phyloP scores from a whole-genome alignment of 2,113 vertebrate genomes.

The Heloderma charlesbogerti region DNA sequence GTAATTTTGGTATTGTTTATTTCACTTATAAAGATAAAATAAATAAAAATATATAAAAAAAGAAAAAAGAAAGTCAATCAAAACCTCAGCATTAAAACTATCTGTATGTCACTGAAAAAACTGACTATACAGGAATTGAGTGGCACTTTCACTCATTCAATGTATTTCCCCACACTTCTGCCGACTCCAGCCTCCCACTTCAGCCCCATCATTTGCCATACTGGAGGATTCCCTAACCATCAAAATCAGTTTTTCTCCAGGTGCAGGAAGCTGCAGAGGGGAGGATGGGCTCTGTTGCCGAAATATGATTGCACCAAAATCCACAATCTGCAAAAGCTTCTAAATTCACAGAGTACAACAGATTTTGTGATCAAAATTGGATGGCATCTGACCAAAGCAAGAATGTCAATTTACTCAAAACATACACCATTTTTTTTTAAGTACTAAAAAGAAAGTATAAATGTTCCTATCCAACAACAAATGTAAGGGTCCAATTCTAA shows the following conservation, averaged over 20 bases:
- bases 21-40: too few relatives aligned
- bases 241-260: too few relatives aligned
- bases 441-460: not conserved
- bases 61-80: too few relatives aligned
- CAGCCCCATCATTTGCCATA: too few relatives aligned
- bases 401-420: not conserved
- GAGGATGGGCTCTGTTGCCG: not conserved
- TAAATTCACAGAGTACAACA: not conserved
- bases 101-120: not conserved
- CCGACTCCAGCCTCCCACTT: too few relatives aligned
- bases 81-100: constrained; percentile 3
- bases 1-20: too few relatives aligned
- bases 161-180: too few relatives aligned
- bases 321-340: too few relatives aligned
- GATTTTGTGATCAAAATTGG: not conserved
- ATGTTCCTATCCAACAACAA: not conserved
- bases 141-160: not conserved
- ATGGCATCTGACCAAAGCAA: not conserved
- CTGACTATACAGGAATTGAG: not conserved
- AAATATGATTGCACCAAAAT: not conserved
- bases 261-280: not conserved
- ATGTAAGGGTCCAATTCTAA: not conserved
- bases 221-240: too few relatives aligned
- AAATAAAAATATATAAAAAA: too few relatives aligned
- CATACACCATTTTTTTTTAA: not conserved